A percentile compares a stretch with the other conserved stretches of the same genome.
phyloP scores from a whole-genome alignment of 2,888 invertebrate species.

The Diaperis boleti region DNA sequence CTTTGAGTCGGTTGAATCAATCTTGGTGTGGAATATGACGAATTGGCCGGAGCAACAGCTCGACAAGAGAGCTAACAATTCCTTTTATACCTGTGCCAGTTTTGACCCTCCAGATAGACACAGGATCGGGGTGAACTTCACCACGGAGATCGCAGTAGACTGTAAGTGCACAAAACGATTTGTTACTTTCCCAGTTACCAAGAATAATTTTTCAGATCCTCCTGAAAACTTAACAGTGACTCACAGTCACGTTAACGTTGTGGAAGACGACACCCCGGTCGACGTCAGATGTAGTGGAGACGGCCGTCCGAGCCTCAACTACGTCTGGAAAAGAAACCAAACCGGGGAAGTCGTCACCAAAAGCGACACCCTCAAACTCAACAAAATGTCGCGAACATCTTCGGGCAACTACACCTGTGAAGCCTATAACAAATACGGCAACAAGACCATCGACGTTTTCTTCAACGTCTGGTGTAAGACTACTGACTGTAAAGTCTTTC shows the following conservation, averaged over 20 bases:
- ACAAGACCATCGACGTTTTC: conserved; percentile 74
- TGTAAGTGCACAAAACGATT: conserved; percentile 79
- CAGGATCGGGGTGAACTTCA: conserved; percentile 84
- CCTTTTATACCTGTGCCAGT: conserved; percentile 87
- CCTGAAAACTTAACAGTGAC: conserved; percentile 89
- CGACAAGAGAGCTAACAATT: conserved; percentile 81
- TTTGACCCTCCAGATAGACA: conserved; percentile 75
- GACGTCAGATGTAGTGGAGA: conserved; percentile 72
- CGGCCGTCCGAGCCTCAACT: conserved; percentile 79
- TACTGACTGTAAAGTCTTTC: too few relatives aligned
- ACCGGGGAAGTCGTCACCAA: conserved; percentile 68
- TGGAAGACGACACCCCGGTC: conserved; percentile 70
- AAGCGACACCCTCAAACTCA: conserved; percentile 72
- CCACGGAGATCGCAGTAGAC: conserved; percentile 88
- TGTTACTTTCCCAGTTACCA: neutral
- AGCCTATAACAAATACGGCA: conserved; percentile 84
- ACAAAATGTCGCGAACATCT: conserved; percentile 76
- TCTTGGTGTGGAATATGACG: conserved; percentile 89
- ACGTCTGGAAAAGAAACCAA: conserved; percentile 78
- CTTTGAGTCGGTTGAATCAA: conserved; percentile 90
- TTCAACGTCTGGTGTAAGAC: conserved; percentile 86
- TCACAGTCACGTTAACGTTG: conserved; percentile 68
- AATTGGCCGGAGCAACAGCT: conserved; percentile 84
- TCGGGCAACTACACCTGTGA: conserved; percentile 85
- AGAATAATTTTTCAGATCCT: conserved; percentile 70